Evolutionary conservation across 2,888 invertebrate species (phyloP).

Genomic region (Philhelius pedissequus): DNA sequence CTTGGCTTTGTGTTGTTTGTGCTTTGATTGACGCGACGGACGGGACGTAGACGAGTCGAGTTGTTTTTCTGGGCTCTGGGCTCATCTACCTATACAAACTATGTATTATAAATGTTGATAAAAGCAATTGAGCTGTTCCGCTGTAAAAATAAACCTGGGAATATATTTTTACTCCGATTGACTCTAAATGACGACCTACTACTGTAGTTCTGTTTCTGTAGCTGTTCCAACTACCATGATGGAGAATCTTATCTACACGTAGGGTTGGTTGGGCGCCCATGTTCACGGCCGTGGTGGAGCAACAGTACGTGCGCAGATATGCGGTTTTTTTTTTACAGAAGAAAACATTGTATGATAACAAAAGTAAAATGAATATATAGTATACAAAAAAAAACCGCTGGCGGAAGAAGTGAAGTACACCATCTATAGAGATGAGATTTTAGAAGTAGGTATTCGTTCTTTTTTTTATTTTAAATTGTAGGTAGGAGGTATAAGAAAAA

Average conservation of each 20-base stretch:
- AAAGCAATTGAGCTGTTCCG: conserved; percentile 35
- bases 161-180: conserved; percentile 44
- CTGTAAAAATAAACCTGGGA: conserved; percentile 65
- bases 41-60: not conserved
- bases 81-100: not conserved
- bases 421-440: conserved; percentile 11
- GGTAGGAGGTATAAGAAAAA: not conserved
- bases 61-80: not conserved
- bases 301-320: conserved; percentile 66
- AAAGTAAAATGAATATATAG: conserved; percentile 12
- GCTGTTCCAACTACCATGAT: not conserved
- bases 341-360: conserved; percentile 4
- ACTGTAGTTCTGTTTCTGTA: too few species aligned
- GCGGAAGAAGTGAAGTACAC: conserved; percentile 18
- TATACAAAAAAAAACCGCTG: not conserved
- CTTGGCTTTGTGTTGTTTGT: too few species aligned
- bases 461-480: not conserved
- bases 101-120: conserved; percentile 28
- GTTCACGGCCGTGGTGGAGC: conserved; percentile 40
- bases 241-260: not conserved
- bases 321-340: conserved; percentile 44
- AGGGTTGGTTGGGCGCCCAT: not conserved
- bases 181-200: not conserved
- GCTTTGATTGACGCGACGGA: too few species aligned
- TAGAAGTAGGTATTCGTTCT: not conserved